Base-by-base conservation (phyloP, 2,888 invertebrate genomes). In the Sisyra nigra region DNA sequence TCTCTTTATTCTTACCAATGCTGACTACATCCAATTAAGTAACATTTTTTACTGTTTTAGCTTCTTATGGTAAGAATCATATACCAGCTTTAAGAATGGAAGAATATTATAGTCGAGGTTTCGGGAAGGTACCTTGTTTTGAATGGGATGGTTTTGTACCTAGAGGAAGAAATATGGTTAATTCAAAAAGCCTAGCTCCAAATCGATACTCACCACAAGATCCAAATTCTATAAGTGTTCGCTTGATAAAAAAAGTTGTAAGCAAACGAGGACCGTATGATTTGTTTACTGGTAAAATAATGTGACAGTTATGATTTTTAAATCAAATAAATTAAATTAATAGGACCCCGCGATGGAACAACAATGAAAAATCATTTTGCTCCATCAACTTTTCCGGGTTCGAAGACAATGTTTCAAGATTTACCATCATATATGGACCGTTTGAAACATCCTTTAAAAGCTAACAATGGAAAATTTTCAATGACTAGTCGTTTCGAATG, bases 321-420 rank as follows among this genome's bases (percentile, higher is more conserved):
- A 24, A 24, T 24, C 3, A 5, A 5, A 24, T 24, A 5, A 24
- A 24, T 7, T 24, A 24, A 24, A 24, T 66, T 48, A n/a, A 68
- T 71, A 0, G 73, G 72, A 0, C 60, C 59, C 18, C 57, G 73
- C 38, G 69, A 71, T 48, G 59, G 50, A 1, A 60, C 56, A 3
- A 64, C 69, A 0, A 68, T 72, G 10, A 71, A 69, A 52, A 72
- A 71, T 50, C 65, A 71, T 54, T 71, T 70, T 45, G 61, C 58
- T 10, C 62, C 58, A 2, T 44, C 54, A 1, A 34, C 36, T 3
- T 48, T 45, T 4, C 48, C 48, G 41, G 49, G 47, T 15, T 46
- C 58, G 0, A 56, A 59, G n/a, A 54, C 52, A 35, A 56, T 50
- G 45, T 57, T 55, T 45, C 49, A 56, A 18, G 51, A 52, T 11